Evolutionary conservation across 2,113 vertebrate species (phyloP).

Genomic region (Leptocoma aspasia): DNA sequence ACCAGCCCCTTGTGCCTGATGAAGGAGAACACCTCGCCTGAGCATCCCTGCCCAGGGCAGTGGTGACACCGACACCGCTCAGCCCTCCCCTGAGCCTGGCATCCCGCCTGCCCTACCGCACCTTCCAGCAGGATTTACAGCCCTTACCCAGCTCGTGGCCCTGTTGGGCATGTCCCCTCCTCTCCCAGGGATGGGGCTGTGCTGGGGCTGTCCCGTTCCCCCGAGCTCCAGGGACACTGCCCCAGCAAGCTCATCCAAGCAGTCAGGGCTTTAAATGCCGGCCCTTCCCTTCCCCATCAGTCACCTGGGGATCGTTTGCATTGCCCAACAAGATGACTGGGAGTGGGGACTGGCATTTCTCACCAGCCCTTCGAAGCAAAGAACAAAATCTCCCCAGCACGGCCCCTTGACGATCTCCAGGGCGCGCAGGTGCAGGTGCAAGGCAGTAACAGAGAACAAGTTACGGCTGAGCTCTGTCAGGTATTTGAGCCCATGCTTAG

Average conservation of each 20-base stretch:
- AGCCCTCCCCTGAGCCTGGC: neutral
- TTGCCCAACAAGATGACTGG: rapidly evolving
- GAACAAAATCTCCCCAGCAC: neutral
- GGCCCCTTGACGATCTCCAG: rapidly evolving
- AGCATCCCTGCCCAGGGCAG: neutral
- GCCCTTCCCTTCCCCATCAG: neutral
- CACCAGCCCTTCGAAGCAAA: neutral
- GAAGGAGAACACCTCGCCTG: neutral
- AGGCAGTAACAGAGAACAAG: neutral
- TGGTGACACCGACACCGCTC: rapidly evolving
- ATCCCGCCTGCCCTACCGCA: rapidly evolving
- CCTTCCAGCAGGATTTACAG: neutral
- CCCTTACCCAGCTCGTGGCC: neutral
- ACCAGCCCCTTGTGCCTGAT: neutral
- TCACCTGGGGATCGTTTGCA: neutral
- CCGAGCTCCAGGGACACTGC: rapidly evolving
- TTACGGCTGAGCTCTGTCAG: neutral
- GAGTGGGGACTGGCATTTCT: neutral
- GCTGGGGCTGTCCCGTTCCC: rapidly evolving
- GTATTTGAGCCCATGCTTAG: neutral
- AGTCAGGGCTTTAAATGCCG: too few species aligned
- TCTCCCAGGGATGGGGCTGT: neutral
- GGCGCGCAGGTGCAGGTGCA: neutral
- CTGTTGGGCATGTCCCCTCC: neutral
- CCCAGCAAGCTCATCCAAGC: neutral